These are phyloP conservation scores for Tribolium madens DNA, from an alignment of 1,140 invertebrate species.

Conservation along the genomic window DNA sequence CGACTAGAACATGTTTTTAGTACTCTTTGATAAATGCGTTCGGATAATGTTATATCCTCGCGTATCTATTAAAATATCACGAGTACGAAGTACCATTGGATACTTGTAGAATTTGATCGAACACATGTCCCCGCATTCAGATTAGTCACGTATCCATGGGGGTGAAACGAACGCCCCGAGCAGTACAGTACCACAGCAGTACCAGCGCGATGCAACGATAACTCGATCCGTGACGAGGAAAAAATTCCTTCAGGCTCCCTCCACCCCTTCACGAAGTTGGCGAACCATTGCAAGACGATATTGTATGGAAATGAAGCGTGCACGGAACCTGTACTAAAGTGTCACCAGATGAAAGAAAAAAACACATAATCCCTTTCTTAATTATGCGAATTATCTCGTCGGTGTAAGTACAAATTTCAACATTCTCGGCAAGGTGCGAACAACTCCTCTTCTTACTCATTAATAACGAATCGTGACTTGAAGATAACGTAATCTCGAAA, in stretches of 20 bases:
- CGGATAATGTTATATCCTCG: not conserved
- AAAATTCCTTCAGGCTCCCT: not conserved
- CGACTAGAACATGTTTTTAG: not conserved
- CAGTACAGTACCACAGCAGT: not conserved
- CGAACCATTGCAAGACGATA: not conserved
- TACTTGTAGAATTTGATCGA: not conserved
- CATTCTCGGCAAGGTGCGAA: slow-evolving; percentile 11
- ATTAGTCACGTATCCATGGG: slow-evolving; percentile 18
- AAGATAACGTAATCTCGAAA: slow-evolving; percentile 41
- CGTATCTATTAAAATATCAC: not conserved
- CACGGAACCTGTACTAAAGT: not conserved
- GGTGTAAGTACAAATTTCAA: slow-evolving; percentile 9
- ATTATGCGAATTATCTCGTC: not conserved
- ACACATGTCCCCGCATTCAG: slow-evolving; percentile 1
- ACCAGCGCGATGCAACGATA: slow-evolving; percentile 5
- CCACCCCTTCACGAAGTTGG: not conserved
- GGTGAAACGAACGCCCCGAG: slow-evolving; percentile 5
- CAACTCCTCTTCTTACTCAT: slow-evolving; percentile 31
- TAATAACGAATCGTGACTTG: slow-evolving; percentile 41
- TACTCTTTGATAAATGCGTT: too few relatives aligned
- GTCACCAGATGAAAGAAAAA: not conserved
- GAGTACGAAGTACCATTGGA: not conserved
- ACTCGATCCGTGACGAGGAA: slow-evolving; percentile 11
- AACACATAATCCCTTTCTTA: not conserved
- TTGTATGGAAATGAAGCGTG: slow-evolving; percentile 38